Evolutionary conservation across 1,140 invertebrate species (phyloP), one percentile per base, ranked within the genome.

Genomic region (Sinella curviseta): DNA sequence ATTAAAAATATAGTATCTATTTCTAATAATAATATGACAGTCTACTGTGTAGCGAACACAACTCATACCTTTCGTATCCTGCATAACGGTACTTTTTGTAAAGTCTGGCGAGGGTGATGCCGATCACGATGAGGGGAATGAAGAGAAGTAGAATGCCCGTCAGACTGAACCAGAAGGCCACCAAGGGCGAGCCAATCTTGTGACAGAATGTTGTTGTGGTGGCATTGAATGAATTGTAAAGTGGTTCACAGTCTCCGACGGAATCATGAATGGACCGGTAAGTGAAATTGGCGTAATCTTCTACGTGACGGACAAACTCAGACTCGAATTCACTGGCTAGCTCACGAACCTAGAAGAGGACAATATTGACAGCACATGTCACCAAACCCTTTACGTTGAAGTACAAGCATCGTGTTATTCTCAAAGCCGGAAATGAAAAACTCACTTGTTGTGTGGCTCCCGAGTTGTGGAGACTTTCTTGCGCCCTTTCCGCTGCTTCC

Each of bases 51-150:
- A 70, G 31, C 30, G 65, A 70, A 30, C 65, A 70, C 24, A 70
- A 33, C 31, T 70, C 65, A n/a, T 80, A 82, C 81, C 79, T 82
- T 78, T 82, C 81, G 76, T 82, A 82, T 17, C 67, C 79, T n/a
- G 54, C 67, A 60, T 36, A 65, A 31, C 80, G 80, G 67, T 77
- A 82, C 77, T 80, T 80, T 54, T 48, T 70, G 60, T 82, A 82
- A 24, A 82, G 77, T 75, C 79, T 34, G 2, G 81, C 78, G 30
- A 82, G 75, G 35, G 39, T n/a, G 3, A 77, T 77, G 30, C 54
- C 79, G 1, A 80, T 36, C 36, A 82, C 31, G 16, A 78, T 74
- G 24, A 82, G 33, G 4, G 81, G 81, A 33, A 80, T 48, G 55
- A 80, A 82, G n/a, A 82, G 67, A 20, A 82, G n/a, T 2, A 82